Conservation (phyloP, 1,140 invertebrate genomes). For the Diprion similis region DNA sequence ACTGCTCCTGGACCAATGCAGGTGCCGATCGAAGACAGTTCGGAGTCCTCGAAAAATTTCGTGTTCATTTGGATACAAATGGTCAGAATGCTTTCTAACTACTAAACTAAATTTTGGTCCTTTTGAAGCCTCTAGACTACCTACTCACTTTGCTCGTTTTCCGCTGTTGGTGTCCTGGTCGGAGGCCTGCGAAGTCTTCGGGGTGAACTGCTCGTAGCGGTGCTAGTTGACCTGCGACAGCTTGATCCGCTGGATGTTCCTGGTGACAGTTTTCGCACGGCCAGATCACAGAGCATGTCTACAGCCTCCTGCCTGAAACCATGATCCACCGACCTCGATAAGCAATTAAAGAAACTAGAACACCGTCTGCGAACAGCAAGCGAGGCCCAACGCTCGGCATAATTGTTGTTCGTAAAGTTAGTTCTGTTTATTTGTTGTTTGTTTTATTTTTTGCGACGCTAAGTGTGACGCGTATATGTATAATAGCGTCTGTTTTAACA, state of each 20-base stretch:
- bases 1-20: too few relatives aligned
- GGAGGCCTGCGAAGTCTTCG: conserved; percentile 61
- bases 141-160: conserved; percentile 46
- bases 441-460: not conserved
- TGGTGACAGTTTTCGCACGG: conserved; percentile 74
- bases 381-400: not conserved
- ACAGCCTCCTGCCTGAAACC: conserved; percentile 78
- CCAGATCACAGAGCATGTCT: conserved; percentile 82
- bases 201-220: conserved; percentile 65
- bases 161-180: conserved; percentile 51
- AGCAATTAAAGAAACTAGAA: conserved; percentile 12
- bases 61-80: too few relatives aligned
- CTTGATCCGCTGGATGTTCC: conserved; percentile 65
- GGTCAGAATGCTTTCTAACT: too few relatives aligned
- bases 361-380: not conserved
- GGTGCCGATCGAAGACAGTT: too few relatives aligned
- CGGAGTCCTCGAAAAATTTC: too few relatives aligned
- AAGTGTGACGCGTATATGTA: too few relatives aligned
- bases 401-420: not conserved
- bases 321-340: conserved; percentile 4
- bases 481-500: too few relatives aligned
- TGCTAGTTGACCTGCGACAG: conserved; percentile 62
- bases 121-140: not conserved
- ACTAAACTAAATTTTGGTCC: too few relatives aligned
- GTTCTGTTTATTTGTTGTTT: not conserved